Base-by-base conservation (phyloP, 2,797 vertebrate species). In the Zenarchopterus dispar region DNA sequence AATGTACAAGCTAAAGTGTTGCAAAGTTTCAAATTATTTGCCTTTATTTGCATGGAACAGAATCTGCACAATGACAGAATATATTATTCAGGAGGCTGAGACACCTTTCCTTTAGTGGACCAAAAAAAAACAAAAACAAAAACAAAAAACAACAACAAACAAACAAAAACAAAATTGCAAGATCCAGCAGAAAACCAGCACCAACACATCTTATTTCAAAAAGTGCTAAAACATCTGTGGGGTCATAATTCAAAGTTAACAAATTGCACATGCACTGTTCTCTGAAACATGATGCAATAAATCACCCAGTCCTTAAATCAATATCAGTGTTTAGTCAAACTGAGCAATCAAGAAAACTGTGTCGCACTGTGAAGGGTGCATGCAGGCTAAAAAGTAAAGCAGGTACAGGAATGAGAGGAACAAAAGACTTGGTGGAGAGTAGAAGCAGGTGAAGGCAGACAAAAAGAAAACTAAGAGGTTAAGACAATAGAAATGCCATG, bases 221-320 rank as follows among this genome's bases (percentile, higher is more conserved):
- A 39, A 39, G 36, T 15, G 11, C 16, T 39, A 39, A 2, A 13
- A 13, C 13, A 39, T 4, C 13, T 39, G 36, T 39, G 36, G 3
- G 36, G 36, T 39, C 36, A 16, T 39, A 39, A 39, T 39, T 39
- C 36, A 39, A 39, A 15, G 36, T 39, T 13, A 39, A 13, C 36
- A 39, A 39, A 39, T 39, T 39, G 16, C 11, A 39, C 73, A 62
- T 70, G 56, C 64, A 72, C 56, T 51, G 70, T 71, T 62, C 67
- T 57, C 28, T 21, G 69, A 68, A 60, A 73, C 75, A 82, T 63
- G 51, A 47, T 16, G 74, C 70, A 58, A 86, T 86, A 73, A 77
- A 39, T 39, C 36, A 39, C 36, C 16, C 36, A 1, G 33, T 16
- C 1, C 13, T 13, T 16, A 39, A 13, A 39, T 39, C 36, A 16